These are phyloP conservation scores for Ditylenchus weischeri DNA, from an alignment of 2,888 invertebrate species.

Conservation along the genomic window DNA sequence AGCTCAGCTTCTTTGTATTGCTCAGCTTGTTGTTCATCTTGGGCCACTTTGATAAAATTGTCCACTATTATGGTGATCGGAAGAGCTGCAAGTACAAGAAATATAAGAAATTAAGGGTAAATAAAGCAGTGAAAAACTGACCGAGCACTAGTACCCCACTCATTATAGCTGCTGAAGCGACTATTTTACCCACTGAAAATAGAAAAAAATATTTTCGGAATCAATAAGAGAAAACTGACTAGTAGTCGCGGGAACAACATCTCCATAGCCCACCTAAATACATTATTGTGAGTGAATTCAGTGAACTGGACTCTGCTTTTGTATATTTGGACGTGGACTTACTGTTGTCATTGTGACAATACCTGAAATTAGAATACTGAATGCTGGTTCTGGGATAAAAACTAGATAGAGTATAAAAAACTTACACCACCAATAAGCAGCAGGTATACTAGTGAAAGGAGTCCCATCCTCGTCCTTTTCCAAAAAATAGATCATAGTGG, in stretches of 20 bases:
- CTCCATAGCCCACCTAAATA: conserved; percentile 54
- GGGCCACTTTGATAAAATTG: conserved; percentile 58
- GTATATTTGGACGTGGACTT: neutral
- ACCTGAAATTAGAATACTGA: conserved; percentile 32
- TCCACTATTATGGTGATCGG: conserved; percentile 59
- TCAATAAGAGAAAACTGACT: conserved; percentile 39
- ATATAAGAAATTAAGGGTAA: no score
- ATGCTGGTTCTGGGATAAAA: neutral
- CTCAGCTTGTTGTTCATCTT: conserved; percentile 56
- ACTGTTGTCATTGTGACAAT: conserved; percentile 58
- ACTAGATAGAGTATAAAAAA: neutral
- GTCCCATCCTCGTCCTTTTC: conserved; percentile 57
- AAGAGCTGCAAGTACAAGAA: conserved; percentile 37
- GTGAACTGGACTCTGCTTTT: neutral
- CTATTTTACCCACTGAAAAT: conserved; percentile 35
- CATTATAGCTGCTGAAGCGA: conserved; percentile 58
- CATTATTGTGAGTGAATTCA: neutral
- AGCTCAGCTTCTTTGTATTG: conserved; percentile 43
- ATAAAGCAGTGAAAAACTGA: conserved; percentile 12
- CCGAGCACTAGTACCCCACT: conserved; percentile 52
- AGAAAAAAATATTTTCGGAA: conserved; percentile 3
- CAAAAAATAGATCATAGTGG: conserved; percentile 57
- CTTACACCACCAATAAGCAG: conserved; percentile 57
- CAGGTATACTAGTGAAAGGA: conserved; percentile 57
- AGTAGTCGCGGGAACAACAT: conserved; percentile 55